A percentile compares a stretch with the other conserved stretches of the same genome.
Conservation (phyloP, 2,797 vertebrate genomes). For the Hafferia zeledoni region DNA sequence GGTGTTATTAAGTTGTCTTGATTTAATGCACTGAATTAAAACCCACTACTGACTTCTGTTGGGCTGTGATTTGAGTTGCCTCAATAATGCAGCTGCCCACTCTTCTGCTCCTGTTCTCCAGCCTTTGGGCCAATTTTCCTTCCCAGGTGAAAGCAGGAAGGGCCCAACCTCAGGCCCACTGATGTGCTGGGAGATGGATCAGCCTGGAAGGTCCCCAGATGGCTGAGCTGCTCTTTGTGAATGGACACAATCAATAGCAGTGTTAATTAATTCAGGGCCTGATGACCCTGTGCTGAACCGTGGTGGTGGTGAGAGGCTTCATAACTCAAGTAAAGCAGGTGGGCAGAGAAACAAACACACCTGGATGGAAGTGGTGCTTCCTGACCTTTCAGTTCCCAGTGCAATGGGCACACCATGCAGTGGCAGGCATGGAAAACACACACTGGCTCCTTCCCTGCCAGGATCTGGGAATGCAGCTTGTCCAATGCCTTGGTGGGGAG, state of each 20-base stretch:
- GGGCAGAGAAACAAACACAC: not conserved
- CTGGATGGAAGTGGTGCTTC: not conserved
- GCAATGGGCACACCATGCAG: too few species aligned
- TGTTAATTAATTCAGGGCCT: not conserved
- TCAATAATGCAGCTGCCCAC: not conserved
- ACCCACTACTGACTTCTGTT: not conserved
- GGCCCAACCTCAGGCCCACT: not conserved
- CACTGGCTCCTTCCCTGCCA: not conserved
- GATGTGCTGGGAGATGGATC: not conserved
- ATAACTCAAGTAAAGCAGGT: not conserved
- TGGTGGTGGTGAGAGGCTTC: not conserved
- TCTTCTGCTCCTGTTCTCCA: not conserved
- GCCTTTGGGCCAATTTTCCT: not conserved
- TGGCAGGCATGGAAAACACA: not conserved
- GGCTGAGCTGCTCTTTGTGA: not conserved
- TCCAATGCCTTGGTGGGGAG: not conserved
- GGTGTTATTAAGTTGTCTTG: slow-evolving; percentile 22
- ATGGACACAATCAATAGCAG: not conserved
- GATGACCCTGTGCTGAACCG: not conserved
- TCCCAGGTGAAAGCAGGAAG: not conserved
- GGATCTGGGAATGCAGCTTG: not conserved
- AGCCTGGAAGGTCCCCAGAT: not conserved
- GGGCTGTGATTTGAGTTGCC: not conserved
- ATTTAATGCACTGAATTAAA: slow-evolving; percentile 22
- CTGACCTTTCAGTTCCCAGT: not conserved